phyloP scores from a whole-genome alignment of 2,113 vertebrate species.

The Odontophorus gujanensis region DNA sequence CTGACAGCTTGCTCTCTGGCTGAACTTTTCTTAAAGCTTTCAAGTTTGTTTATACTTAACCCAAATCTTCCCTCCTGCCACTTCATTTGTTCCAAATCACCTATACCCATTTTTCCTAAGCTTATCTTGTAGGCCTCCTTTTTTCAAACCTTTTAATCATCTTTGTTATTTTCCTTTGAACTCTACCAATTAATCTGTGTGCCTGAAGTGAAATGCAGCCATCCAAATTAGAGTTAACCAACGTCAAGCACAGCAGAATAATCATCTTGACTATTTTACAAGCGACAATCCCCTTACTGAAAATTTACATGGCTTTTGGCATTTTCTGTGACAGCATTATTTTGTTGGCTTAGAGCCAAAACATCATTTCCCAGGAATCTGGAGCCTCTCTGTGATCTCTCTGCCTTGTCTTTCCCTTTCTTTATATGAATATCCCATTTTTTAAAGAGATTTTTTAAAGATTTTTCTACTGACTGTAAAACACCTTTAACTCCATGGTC shows the following conservation, averaged over 20 bases:
- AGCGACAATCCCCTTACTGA: neutral
- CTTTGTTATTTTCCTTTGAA: conserved; percentile 19
- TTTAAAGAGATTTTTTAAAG: neutral
- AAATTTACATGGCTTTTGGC: neutral
- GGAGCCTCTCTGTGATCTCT: neutral
- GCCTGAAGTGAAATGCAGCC: conserved; percentile 22
- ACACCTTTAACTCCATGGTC: neutral
- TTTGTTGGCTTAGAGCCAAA: neutral
- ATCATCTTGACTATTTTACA: conserved; percentile 17
- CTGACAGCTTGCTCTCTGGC: conserved; percentile 33
- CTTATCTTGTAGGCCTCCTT: neutral
- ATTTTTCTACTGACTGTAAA: neutral
- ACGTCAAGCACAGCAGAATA: conserved; percentile 11
- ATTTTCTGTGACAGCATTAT: neutral
- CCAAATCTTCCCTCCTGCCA: conserved; percentile 5
- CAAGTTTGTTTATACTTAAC: conserved; percentile 43
- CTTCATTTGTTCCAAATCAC: conserved; percentile 45
- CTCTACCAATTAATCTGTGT: neutral
- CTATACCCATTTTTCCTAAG: neutral
- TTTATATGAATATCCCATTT: neutral
- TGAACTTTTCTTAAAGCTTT: conserved; percentile 54
- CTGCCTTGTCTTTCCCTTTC: neutral
- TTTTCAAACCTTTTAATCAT: neutral
- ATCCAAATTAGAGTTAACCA: neutral
- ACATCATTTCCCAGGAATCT: neutral